These are phyloP conservation scores for Aleiodes testaceus DNA, from an alignment of 2,888 invertebrate genomes.

Conservation along the genomic window DNA sequence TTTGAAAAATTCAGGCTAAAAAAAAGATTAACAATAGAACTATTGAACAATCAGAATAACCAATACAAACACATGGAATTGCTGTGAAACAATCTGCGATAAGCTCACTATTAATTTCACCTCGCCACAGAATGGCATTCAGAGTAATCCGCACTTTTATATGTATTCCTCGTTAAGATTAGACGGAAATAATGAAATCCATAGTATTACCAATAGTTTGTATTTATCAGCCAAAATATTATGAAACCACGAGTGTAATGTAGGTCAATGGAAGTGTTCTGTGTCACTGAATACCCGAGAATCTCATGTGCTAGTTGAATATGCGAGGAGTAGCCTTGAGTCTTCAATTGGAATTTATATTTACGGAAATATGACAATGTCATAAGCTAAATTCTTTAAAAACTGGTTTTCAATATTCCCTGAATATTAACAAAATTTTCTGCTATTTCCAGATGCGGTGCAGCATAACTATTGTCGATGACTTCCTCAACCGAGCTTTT, in stretches of 20 bases:
- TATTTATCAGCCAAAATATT: too few relatives aligned
- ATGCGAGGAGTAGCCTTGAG: not conserved
- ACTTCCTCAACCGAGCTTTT: constrained; percentile 85
- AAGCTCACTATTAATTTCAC: not conserved
- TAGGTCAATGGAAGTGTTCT: too few relatives aligned
- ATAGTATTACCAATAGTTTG: too few relatives aligned
- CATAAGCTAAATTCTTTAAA: not conserved
- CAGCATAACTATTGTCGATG: constrained; percentile 85
- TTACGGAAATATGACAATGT: not conserved
- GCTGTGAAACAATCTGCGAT: constrained; percentile 14
- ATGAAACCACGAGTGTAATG: too few relatives aligned
- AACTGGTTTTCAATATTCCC: too few relatives aligned
- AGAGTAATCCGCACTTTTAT: not conserved
- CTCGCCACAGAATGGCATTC: not conserved
- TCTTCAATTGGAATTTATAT: not conserved
- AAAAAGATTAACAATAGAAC: not conserved
- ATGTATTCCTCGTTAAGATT: too few relatives aligned
- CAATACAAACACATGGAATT: not conserved
- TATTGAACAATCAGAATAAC: not conserved
- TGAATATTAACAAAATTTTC: constrained; percentile 18
- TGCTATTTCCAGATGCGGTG: constrained; percentile 80
- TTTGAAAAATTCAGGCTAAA: too few relatives aligned
- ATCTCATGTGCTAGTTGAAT: too few relatives aligned
- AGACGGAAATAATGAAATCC: too few relatives aligned
- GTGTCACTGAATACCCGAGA: too few relatives aligned